These are phyloP conservation scores for Otolemur garnettii DNA, from an alignment of 2,113 vertebrate genomes.

Conservation along the genomic window DNA sequence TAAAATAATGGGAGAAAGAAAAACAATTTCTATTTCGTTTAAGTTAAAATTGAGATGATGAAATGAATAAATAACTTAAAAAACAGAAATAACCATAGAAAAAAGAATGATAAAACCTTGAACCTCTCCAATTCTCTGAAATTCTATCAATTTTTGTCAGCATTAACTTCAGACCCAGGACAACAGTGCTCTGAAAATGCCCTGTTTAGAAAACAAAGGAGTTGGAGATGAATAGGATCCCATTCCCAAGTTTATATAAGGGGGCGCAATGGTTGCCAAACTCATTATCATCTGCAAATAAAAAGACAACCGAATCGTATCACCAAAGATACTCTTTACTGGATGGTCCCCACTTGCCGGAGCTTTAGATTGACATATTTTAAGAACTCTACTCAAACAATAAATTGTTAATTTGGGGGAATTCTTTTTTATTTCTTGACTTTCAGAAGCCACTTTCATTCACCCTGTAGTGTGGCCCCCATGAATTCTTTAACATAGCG, in stretches of 20 bases:
- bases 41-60: neutral
- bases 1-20: conserved; percentile 4
- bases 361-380: neutral
- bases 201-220: conserved; percentile 40
- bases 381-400: neutral
- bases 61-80: neutral
- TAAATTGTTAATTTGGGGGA: neutral
- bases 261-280: neutral
- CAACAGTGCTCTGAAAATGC: neutral
- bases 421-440: neutral
- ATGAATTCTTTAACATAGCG: neutral
- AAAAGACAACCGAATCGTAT: neutral
- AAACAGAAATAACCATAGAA: neutral
- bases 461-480: neutral
- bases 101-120: neutral
- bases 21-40: neutral
- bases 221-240: neutral
- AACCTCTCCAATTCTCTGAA: neutral
- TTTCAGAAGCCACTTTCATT: neutral
- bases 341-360: conserved; percentile 2
- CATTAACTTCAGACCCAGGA: neutral
- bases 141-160: neutral
- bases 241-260: neutral
- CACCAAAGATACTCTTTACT: neutral
- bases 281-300: neutral